phyloP scores from a whole-genome alignment of 2,797 vertebrate species.

The Myripristis jacobus region DNA sequence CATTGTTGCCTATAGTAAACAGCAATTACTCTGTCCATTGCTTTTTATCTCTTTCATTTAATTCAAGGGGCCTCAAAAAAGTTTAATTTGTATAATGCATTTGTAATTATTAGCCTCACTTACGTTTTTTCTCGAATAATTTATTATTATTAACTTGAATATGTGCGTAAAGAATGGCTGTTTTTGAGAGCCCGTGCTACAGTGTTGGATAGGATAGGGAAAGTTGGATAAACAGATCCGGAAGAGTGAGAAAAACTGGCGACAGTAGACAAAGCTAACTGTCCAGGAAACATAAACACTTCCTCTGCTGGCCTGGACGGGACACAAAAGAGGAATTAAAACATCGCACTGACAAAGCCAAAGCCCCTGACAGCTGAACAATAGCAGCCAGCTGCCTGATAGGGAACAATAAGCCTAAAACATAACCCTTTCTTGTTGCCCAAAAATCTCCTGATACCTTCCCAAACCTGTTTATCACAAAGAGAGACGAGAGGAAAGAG shows the following conservation, averaged over 20 bases:
- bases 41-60: slow-evolving; percentile 38
- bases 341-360: slow-evolving; percentile 28
- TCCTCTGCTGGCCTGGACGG: slow-evolving; percentile 19
- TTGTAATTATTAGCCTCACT: slow-evolving; percentile 4
- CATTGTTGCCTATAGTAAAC: slow-evolving; percentile 59
- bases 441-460: slow-evolving; percentile 37
- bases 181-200: not conserved
- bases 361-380: slow-evolving; percentile 42
- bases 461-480: slow-evolving; percentile 40
- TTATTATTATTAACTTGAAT: slow-evolving; percentile 18
- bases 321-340: slow-evolving; percentile 53
- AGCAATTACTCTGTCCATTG: slow-evolving; percentile 58
- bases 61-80: slow-evolving; percentile 34
- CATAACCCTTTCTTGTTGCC: slow-evolving; percentile 37
- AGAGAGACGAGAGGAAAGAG: slow-evolving; percentile 13
- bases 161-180: not conserved
- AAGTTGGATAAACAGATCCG: slow-evolving; percentile 16
- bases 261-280: slow-evolving; percentile 32
- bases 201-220: not conserved
- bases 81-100: slow-evolving; percentile 23
- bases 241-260: slow-evolving; percentile 30
- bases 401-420: slow-evolving; percentile 47
- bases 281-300: slow-evolving; percentile 51
- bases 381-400: slow-evolving; percentile 48
- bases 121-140: not conserved